Evolutionary conservation across 2,797 vertebrate genomes (phyloP), one percentile per base, ranked within the genome.

Genomic region (Danio albolineatus): DNA sequence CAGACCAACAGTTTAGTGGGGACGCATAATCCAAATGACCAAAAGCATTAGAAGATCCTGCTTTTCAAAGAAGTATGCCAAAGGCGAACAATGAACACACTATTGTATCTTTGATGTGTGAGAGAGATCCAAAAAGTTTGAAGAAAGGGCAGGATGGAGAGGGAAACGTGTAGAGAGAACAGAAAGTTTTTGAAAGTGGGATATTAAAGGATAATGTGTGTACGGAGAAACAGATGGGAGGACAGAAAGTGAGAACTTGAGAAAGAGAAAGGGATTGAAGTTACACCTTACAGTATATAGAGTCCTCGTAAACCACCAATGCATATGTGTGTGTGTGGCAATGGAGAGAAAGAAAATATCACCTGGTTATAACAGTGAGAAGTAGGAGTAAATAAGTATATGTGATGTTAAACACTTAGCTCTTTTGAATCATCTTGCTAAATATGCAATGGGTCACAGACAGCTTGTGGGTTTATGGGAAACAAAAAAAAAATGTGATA

Each of bases 151-250:
- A 46, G 16, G 62, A 19, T 39, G 60, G 39, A 21, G 38, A 28
- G n/a, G 13, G 14, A 43, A 61, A 51, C 8, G 4, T 54, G 17
- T 17, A 73, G 48, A 66, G 6, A 48, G 44, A 72, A 62, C 46
- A 79, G 14, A 67, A 57, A 16, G 54, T 49, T 21, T 16, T 10
- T 36, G 38, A 69, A 44, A 57, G 67, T 38, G 10, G 46, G 8
- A 65, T 51, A 79, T 38, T 43, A 44, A 76, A 60, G 16, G 14
- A 65, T 56, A 54, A 65, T 61, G 21, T 56, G 21, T 48, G 48
- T 3, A 65, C 28, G 56, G 56, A 39, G 10, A 43, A 28, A 51
- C 14, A 46, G 60, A 73, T 56, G 51, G 16, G 43, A 7, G 39
- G 10, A 80, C n/a, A 61, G 19, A 73, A 39, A 73, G 12, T 57